Base-by-base conservation (phyloP, 2,113 vertebrate genomes). In the Nerophis lumbriciformis region DNA sequence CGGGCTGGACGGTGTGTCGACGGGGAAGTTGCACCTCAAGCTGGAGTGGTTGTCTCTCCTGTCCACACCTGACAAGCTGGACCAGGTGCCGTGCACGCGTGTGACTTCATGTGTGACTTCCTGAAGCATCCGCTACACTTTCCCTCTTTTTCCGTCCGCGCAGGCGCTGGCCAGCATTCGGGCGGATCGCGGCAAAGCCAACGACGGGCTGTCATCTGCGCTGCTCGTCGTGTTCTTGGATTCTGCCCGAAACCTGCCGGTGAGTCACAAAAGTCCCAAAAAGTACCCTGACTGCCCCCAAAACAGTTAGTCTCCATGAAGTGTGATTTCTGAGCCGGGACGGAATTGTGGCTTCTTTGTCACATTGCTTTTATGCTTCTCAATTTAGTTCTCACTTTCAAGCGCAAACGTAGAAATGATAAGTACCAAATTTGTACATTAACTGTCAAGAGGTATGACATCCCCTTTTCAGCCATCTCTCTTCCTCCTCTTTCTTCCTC, bases 141-240 rank as follows among this genome's bases (percentile, higher is more conserved):
- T 39, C 12, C 19, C 38, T 8, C 37, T 3, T 51, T 10, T 59
- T 10, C 7, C 61, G 16, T 15, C 44, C 6, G 45, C 3, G 0
- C 69, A 99, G 96, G 94, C 88, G 38, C 89, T 99, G 70, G 78
- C 79, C 47, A 90, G 82, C 79, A 92, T 96, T 87, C 92, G 84
- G 81, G 95, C 95, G 6, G 89, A 92, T 19, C 92, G 91, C 64
- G 89, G 90, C 48, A 92, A 93, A 53, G 94, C 94, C 72, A 91
- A 90, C 36, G 94, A 97, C 63, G 95, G 95, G 45, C 92, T 94
- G 58, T 96, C 95, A 8, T 94, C 97, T 21, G 93, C 94, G 0
- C 77, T 99, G 77, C 93, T 99, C 48, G 84, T 98, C n/a, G 78
- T 97, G 51, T 97, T 95, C 73, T 83, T 99, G 89, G 97, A 99